phyloP scores from a whole-genome alignment of 1,140 invertebrate species.

The Brachionus rotundiformis region DNA sequence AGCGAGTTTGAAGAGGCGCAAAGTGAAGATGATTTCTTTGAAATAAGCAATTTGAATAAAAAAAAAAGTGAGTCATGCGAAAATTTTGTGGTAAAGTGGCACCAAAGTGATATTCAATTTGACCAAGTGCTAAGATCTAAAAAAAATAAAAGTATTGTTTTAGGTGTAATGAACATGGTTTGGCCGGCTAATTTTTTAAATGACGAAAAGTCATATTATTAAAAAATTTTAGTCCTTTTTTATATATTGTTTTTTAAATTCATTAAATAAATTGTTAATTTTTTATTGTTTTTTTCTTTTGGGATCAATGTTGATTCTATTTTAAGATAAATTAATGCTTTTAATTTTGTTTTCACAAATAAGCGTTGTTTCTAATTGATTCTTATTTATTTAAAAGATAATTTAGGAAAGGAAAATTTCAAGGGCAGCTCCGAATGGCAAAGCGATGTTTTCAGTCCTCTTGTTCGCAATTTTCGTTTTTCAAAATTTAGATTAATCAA shows the following conservation, averaged over 20 bases:
- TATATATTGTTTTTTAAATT: not conserved
- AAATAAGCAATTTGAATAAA: not conserved
- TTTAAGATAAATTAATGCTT: too few relatives aligned
- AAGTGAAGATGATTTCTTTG: not conserved
- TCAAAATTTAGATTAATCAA: too few relatives aligned
- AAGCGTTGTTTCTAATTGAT: too few relatives aligned
- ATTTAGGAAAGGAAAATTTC: too few relatives aligned
- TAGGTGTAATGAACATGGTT: conserved; percentile 13
- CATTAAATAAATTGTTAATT: not conserved
- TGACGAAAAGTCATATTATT: conserved; percentile 1
- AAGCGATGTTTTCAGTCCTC: too few relatives aligned
- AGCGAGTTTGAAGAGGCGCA: not conserved
- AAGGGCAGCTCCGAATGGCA: too few relatives aligned
- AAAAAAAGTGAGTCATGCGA: conserved; percentile 33
- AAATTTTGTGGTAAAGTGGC: conserved; percentile 1
- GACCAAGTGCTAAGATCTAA: not conserved
- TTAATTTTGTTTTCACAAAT: too few relatives aligned
- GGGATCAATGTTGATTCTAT: not conserved
- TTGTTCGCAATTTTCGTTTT: too few relatives aligned
- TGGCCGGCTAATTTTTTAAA: not conserved
- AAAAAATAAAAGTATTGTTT: not conserved
- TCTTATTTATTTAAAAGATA: too few relatives aligned
- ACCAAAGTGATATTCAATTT: not conserved
- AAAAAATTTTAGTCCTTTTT: conserved; percentile 18
- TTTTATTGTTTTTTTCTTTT: not conserved